Conservation (phyloP, 2,113 vertebrate genomes). For the Rhinopithecus roxellana region DNA sequence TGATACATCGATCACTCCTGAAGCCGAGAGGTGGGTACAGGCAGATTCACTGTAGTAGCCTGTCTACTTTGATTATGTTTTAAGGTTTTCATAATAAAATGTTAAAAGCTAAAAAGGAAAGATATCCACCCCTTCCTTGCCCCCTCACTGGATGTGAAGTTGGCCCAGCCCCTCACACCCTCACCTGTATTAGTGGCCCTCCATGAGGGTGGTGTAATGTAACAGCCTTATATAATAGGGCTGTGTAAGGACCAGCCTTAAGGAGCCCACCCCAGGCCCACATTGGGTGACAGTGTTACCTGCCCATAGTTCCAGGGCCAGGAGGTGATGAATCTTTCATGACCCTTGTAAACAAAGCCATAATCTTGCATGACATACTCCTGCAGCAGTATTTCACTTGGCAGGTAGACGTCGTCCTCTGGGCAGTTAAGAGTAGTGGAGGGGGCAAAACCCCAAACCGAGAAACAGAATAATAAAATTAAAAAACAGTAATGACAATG, state of each 20-base stretch:
- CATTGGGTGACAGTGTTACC: slow-evolving; percentile 76
- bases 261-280: background rate
- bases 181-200: background rate
- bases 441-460: background rate
- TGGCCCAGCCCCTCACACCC: background rate
- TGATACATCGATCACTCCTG: background rate
- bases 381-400: slow-evolving; percentile 84
- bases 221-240: background rate
- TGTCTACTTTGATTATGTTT: background rate
- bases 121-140: background rate
- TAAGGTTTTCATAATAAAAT: slow-evolving; percentile 20
- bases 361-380: slow-evolving; percentile 92
- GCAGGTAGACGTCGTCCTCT: slow-evolving; percentile 90
- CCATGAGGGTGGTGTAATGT: background rate
- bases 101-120: slow-evolving; percentile 13
- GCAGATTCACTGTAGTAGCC: background rate
- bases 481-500: background rate
- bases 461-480: slow-evolving; percentile 24
- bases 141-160: background rate
- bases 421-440: background rate
- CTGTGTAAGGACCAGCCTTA: background rate
- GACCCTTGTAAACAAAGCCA: slow-evolving; percentile 88
- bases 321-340: slow-evolving; percentile 79
- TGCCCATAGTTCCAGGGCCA: slow-evolving; percentile 91
- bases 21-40: background rate